Percentiles rank a stretch among this genome's conserved stretches.
phyloP scores from a whole-genome alignment of 2,797 vertebrate species.

The Gymnothorax reevesii region DNA sequence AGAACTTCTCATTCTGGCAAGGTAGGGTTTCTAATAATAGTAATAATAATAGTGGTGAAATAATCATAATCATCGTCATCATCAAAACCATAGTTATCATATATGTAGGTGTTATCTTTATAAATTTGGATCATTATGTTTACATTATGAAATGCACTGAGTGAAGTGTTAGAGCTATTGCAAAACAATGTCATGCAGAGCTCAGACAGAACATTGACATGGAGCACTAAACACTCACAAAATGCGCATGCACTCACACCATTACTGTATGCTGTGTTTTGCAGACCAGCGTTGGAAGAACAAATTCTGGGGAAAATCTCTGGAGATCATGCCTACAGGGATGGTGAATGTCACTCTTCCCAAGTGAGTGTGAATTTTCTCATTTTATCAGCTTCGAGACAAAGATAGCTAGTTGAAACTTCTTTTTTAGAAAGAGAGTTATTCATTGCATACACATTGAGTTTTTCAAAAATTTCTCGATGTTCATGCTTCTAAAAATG shows the following conservation, averaged over 20 bases:
- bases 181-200: neutral
- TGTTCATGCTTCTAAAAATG: neutral
- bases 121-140: neutral
- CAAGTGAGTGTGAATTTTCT: slow-evolving; percentile 66
- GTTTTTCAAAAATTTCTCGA: neutral
- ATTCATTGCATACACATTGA: neutral
- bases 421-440: neutral
- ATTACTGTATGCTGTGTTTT: slow-evolving; percentile 15
- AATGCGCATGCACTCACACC: neutral
- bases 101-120: neutral
- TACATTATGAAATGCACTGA: neutral
- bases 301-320: slow-evolving; percentile 95
- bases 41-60: neutral
- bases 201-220: neutral
- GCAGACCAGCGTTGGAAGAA: slow-evolving; percentile 96
- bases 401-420: neutral
- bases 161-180: neutral
- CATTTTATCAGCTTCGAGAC: neutral
- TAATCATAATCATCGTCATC: too few relatives aligned
- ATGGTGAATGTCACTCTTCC: slow-evolving; percentile 87
- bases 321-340: slow-evolving; percentile 90
- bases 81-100: neutral
- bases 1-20: slow-evolving; percentile 93
- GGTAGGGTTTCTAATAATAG: slow-evolving; percentile 64
- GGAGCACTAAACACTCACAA: neutral